Conservation (phyloP, 2,888 invertebrate genomes). For the Hymenopus coronatus region DNA sequence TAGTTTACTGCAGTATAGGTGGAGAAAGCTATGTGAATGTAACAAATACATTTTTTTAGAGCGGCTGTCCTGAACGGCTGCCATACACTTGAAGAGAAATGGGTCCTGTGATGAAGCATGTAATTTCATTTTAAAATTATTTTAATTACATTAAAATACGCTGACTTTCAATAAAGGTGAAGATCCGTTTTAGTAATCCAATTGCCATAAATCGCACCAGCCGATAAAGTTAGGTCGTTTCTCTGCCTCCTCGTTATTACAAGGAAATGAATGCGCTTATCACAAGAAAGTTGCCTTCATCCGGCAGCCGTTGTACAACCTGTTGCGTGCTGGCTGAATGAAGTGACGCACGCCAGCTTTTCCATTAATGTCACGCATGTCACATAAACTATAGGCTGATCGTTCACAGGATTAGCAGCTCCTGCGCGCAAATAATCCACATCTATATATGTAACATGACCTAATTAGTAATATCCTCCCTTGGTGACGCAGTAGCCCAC, state of each 20-base stretch:
- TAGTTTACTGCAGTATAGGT: no score
- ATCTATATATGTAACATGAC: neutral
- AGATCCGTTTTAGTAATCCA: no score
- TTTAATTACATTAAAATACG: no score
- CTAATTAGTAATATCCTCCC: neutral
- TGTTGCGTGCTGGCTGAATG: neutral
- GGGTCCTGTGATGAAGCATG: no score
- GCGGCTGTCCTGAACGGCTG: no score
- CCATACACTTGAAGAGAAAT: no score
- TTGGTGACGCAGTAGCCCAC: neutral
- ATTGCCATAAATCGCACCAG: no score
- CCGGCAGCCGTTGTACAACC: neutral
- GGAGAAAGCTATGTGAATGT: no score
- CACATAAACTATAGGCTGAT: neutral
- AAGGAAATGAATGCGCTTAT: neutral
- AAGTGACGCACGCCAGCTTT: neutral
- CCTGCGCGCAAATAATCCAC: neutral
- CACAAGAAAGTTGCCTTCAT: neutral
- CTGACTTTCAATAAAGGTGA: no score
- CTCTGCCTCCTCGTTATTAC: neutral
- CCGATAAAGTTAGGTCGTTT: no score
- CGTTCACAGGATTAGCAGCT: neutral
- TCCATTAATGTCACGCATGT: neutral
- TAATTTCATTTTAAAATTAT: no score
- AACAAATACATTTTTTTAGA: no score